Evolutionary conservation across 2,797 vertebrate genomes (phyloP).

Genomic region (Halcyon leucocephala): DNA sequence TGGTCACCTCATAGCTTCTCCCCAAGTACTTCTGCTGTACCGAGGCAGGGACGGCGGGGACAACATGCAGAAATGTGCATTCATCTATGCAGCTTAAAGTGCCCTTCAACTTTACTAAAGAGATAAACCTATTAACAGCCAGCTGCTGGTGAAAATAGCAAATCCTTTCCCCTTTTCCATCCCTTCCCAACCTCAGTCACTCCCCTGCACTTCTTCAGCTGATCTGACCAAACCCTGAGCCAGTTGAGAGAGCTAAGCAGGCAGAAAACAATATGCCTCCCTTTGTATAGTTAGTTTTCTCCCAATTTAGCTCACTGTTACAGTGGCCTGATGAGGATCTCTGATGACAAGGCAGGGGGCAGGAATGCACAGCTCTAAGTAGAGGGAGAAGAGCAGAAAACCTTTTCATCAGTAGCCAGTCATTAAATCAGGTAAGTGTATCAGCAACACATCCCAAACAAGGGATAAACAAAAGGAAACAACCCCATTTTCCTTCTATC

Average conservation of each 20-base stretch:
- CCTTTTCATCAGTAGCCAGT: not conserved
- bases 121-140: not conserved
- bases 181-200: not conserved
- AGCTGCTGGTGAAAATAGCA: not conserved
- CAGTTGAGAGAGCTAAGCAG: not conserved
- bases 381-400: not conserved
- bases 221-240: not conserved
- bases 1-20: not conserved
- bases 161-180: not conserved
- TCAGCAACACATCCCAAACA: not conserved
- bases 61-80: not conserved
- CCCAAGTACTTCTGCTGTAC: not conserved
- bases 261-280: not conserved
- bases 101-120: not conserved
- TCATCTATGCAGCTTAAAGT: not conserved
- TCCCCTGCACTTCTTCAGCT: not conserved
- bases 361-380: not conserved
- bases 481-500: not conserved
- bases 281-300: not conserved
- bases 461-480: not conserved
- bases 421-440: not conserved
- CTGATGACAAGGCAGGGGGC: not conserved
- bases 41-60: not conserved
- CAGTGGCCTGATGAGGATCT: not conserved
- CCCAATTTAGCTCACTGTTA: not conserved